Evolutionary conservation across 2,888 invertebrate species (phyloP), one percentile per base, ranked within the genome.

Genomic region (Eutolmus rufibarbis): DNA sequence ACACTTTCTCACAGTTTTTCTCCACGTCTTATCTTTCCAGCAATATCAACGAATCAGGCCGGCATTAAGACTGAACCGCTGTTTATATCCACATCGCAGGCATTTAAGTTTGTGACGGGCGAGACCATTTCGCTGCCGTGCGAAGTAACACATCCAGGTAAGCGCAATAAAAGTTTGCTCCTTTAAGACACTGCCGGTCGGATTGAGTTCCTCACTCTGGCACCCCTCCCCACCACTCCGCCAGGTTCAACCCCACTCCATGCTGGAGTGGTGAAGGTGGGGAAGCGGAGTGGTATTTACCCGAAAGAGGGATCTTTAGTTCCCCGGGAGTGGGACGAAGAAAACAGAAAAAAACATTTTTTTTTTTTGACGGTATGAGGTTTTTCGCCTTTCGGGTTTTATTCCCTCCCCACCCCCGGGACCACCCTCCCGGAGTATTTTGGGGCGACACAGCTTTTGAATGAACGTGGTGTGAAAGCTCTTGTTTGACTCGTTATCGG

Each of bases 41-140:
- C 86, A 86, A 79, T 87, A 88, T 87, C 88, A 84, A 79, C 88
- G 82, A 89, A 88, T 87, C 88, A 89, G 86, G 87, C 87, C 77
- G 85, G 86, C 40, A 88, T 86, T 85, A 89, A 88, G 82, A 88
- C 88, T 86, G 89, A 89, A 86, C 89, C 89, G 31, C 87, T 89
- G 87, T 89, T 89, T 87, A 87, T 89, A 86, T 89, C 89, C 78
- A 87, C 88, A 88, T 89, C 89, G 56, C 89, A 94, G 91, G 93
- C 93, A 86, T 94, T 94, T 91, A 93, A 94, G 90, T 94, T 94
- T 88, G 93, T 93, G 76, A 93, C 94, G 81, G 94, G 93, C 89
- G 94, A 94, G 89, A 94, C 93, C 28, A 94, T 94, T 86, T 93
- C 94, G 43, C 92, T 94, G 76, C 94, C 94, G 5, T 94, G 94